A percentile compares a stretch with the other conserved stretches of the same genome.
phyloP scores from a whole-genome alignment of 2,113 vertebrate species.

The Takifugu flavidus region DNA sequence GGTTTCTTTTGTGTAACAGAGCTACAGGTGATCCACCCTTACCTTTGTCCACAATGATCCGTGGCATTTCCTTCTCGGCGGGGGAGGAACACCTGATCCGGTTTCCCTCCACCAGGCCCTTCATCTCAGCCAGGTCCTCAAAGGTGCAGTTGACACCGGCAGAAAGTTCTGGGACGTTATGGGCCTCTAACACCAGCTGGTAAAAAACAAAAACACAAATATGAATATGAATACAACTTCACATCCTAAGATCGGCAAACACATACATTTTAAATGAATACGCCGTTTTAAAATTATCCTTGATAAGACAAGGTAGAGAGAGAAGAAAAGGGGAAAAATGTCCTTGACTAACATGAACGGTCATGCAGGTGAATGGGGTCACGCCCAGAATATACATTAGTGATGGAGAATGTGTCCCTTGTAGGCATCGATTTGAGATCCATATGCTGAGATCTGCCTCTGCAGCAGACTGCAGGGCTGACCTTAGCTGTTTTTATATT shows the following conservation, averaged over 20 bases:
- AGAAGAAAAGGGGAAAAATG: not conserved
- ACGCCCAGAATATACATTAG: slow-evolving; percentile 64
- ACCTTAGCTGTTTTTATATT: slow-evolving; percentile 77
- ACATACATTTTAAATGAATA: too few relatives aligned
- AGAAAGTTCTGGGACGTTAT: slow-evolving; percentile 95
- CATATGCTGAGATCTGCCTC: slow-evolving; percentile 54
- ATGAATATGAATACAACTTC: not conserved
- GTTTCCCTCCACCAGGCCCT: slow-evolving; percentile 92
- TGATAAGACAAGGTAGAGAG: not conserved
- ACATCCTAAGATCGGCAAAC: too few relatives aligned
- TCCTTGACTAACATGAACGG: slow-evolving; percentile 23
- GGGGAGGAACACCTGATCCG: slow-evolving; percentile 91
- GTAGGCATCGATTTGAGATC: slow-evolving; percentile 41
- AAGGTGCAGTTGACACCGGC: slow-evolving; percentile 96
- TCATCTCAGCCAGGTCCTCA: slow-evolving; percentile 94
- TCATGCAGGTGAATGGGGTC: slow-evolving; percentile 47
- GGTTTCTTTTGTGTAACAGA: not conserved
- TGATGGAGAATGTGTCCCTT: slow-evolving; percentile 58
- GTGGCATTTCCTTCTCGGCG: slow-evolving; percentile 92
- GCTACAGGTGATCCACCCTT: not conserved
- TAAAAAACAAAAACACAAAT: not conserved
- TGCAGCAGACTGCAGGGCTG: slow-evolving; percentile 55
- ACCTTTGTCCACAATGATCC: slow-evolving; percentile 92
- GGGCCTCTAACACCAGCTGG: slow-evolving; percentile 92
- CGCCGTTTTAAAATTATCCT: too few relatives aligned